A percentile compares a stretch with the other conserved stretches of the same genome.
Conservation (phyloP, 1,140 invertebrate species). For the Oscheius sp. region DNA sequence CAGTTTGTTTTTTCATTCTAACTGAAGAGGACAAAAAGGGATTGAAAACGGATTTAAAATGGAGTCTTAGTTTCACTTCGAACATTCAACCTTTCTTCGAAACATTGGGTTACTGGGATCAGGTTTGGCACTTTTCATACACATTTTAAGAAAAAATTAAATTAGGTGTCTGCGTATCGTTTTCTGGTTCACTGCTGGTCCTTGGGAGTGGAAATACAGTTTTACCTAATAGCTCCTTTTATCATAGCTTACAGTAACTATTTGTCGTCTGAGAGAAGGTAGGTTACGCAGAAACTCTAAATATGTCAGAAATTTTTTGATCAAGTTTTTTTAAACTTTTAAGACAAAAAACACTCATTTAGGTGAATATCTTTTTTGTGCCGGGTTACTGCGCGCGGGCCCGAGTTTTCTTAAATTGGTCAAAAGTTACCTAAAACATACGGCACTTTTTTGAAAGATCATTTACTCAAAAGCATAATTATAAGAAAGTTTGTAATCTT, state of each 20-base stretch:
- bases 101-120: slow-evolving; percentile 37
- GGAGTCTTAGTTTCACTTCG: slow-evolving; percentile 30
- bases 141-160: not conserved
- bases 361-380: too few species aligned
- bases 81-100: slow-evolving; percentile 39
- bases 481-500: too few species aligned
- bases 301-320: not conserved
- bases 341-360: too few species aligned
- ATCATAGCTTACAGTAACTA: not conserved
- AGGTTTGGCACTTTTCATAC: too few species aligned
- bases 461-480: too few species aligned
- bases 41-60: slow-evolving; percentile 30
- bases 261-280: not conserved
- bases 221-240: not conserved
- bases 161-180: not conserved
- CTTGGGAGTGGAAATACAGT: not conserved
- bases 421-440: too few species aligned
- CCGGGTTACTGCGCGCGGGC: too few species aligned
- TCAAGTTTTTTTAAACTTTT: too few species aligned
- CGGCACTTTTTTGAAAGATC: too few species aligned
- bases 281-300: too few species aligned
- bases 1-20: slow-evolving; percentile 25
- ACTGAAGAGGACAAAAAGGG: slow-evolving; percentile 31
- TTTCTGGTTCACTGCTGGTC: slow-evolving; percentile 5
- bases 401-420: too few species aligned